Base-by-base conservation (phyloP, 2,797 vertebrate genomes). In the Sebastes diploproa region DNA sequence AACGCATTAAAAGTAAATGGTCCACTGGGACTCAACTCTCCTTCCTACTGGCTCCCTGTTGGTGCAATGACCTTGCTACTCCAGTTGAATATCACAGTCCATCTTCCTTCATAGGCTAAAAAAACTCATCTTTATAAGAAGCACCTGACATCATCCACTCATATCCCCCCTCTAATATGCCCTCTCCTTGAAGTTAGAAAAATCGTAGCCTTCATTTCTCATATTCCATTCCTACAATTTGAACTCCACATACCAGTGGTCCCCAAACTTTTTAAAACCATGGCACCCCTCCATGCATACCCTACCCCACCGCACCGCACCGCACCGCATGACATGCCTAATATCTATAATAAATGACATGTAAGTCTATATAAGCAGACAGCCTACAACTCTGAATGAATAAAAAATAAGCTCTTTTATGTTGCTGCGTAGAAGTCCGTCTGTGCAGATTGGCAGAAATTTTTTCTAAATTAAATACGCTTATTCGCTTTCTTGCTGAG, bases 1-100 rank as follows among this genome's bases (percentile, higher is more conserved):
- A 88, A 90, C 71, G 71, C 89, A 85, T 94, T 92, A 90, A 91
- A 89, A 90, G 86, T 90, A 92, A 94, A 91, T 82, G 88, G 87
- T 74, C 92, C 83, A 55, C 71, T 29, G 87, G 84, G 92, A 92
- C 75, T 86, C 72, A 36, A 63, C 84, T 84, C 88, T 83, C 71
- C 77, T 84, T 87, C 75, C 79, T 86, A 56, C 82, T 82, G 74
- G 78, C 85, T 90, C 75, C 75, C 80, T 81, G 84, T 80, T 89
- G 85, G 72, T 89, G 85, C 77, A 88, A 30, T 89, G 91, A 93
- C 93, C 91, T 94, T 93, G 90, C 67, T 80, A 25, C 81, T 86
- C 83, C 61, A 78, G 67, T 88, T 86, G 78, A 85, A 78, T 83
- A 89, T 77, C 79, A 80, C 65, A 78, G 77, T 77, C 77, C 54